phyloP scores from a whole-genome alignment of 2,113 vertebrate species.

The Cariama cristata region DNA sequence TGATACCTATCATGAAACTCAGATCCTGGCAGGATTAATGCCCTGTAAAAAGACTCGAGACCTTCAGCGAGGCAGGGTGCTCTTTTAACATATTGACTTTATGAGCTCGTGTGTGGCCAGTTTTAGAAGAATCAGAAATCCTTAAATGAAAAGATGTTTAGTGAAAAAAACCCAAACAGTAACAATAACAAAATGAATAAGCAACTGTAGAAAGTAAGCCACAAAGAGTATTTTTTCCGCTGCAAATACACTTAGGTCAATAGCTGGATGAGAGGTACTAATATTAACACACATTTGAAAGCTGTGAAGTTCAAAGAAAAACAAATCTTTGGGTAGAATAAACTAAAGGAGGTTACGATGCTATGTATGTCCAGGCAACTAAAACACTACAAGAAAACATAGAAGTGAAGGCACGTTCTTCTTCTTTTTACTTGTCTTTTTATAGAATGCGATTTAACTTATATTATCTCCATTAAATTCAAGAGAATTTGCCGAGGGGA shows the following conservation, averaged over 20 bases:
- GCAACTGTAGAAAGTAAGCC: not conserved
- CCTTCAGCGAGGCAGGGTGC: not conserved
- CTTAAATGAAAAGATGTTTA: not conserved
- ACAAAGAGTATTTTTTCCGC: not conserved
- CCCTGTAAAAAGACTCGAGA: not conserved
- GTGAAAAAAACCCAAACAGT: not conserved
- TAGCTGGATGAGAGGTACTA: not conserved
- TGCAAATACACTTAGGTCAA: not conserved
- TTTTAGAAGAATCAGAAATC: not conserved
- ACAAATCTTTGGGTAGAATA: not conserved
- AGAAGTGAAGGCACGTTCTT: not conserved
- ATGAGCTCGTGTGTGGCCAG: not conserved
- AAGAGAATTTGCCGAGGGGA: not conserved
- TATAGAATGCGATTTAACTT: not conserved
- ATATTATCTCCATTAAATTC: not conserved
- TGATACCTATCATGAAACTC: not conserved
- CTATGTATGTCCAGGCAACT: not conserved
- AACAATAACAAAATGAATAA: not conserved
- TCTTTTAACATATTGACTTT: not conserved
- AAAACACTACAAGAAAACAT: not conserved
- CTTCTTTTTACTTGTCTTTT: not conserved
- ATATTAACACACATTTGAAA: not conserved
- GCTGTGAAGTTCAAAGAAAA: not conserved
- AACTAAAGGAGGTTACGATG: not conserved
- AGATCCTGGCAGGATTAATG: constrained; percentile 10